These are phyloP conservation scores for Kryptolebias marmoratus DNA, from an alignment of 2,113 vertebrate species.

Conservation along the genomic window DNA sequence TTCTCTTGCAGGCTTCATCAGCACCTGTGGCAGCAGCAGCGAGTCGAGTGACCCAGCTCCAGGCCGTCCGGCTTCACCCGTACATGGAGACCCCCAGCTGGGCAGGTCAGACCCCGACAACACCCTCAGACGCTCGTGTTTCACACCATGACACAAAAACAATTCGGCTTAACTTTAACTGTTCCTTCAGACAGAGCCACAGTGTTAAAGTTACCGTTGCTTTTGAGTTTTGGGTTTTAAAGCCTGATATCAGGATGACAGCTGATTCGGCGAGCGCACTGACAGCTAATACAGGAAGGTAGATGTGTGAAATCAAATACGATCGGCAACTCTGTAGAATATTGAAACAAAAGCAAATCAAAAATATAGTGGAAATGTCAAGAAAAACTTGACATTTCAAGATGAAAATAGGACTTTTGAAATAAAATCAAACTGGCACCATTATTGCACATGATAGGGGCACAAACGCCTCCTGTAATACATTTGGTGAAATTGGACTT, in stretches of 20 bases:
- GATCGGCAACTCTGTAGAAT: not conserved
- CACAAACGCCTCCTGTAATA: not conserved
- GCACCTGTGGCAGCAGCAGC: conserved; percentile 70
- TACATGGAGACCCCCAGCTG: conserved; percentile 86
- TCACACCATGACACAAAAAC: not conserved
- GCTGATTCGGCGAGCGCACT: not conserved
- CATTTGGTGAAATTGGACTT: not conserved
- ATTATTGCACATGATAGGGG: not conserved
- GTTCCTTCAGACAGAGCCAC: not conserved
- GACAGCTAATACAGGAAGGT: not conserved
- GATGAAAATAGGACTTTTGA: not conserved
- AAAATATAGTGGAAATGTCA: conserved; percentile 1
- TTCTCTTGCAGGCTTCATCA: conserved; percentile 53
- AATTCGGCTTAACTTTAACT: not conserved
- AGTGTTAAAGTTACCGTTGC: not conserved
- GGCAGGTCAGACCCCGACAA: conserved; percentile 75
- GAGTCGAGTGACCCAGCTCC: conserved; percentile 69
- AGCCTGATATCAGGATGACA: not conserved
- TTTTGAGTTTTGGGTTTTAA: not conserved
- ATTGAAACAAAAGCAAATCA: not conserved
- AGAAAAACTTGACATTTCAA: not conserved
- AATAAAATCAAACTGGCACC: not conserved
- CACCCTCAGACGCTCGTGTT: not conserved
- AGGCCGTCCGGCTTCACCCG: conserved; percentile 72
- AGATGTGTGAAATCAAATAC: not conserved